These are phyloP conservation scores for Iselma pallidipennis DNA, from an alignment of 2,888 invertebrate species.

Conservation along the genomic window DNA sequence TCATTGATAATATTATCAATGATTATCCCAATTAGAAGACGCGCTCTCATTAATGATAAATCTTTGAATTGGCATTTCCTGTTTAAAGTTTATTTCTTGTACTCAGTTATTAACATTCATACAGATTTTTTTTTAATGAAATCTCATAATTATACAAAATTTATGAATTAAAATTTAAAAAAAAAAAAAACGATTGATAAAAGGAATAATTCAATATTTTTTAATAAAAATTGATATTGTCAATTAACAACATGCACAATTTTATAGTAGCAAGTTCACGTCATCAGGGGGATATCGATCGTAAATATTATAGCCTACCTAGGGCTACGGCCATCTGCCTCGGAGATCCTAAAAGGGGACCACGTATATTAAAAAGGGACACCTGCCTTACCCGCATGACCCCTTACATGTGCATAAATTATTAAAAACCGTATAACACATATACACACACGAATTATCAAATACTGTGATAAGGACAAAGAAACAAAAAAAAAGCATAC, in stretches of 20 bases:
- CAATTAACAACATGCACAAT: slow-evolving; percentile 14
- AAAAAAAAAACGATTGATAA: too few species aligned
- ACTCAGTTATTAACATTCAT: too few species aligned
- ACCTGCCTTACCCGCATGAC: slow-evolving; percentile 50
- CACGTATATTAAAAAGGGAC: slow-evolving; percentile 33
- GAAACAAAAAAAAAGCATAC: background rate
- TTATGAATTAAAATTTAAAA: background rate
- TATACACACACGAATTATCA: background rate
- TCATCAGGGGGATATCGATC: slow-evolving; percentile 24
- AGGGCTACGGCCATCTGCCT: slow-evolving; percentile 23
- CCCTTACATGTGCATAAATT: slow-evolving; percentile 44
- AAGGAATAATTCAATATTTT: too few species aligned
- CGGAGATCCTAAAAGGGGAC: slow-evolving; percentile 35
- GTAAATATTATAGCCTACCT: slow-evolving; percentile 4
- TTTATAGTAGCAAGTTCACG: slow-evolving; percentile 20
- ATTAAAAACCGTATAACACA: slow-evolving; percentile 21
- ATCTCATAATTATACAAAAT: too few species aligned
- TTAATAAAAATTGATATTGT: slow-evolving; percentile 8
- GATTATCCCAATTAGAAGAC: background rate
- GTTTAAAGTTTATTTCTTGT: background rate
- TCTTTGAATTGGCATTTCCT: background rate
- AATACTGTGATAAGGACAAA: background rate
- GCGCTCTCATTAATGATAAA: background rate
- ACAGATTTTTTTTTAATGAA: background rate
- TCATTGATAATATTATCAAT: background rate